These are phyloP conservation scores for Phocoena phocoena DNA, from an alignment of 2,113 vertebrate genomes.

Conservation along the genomic window DNA sequence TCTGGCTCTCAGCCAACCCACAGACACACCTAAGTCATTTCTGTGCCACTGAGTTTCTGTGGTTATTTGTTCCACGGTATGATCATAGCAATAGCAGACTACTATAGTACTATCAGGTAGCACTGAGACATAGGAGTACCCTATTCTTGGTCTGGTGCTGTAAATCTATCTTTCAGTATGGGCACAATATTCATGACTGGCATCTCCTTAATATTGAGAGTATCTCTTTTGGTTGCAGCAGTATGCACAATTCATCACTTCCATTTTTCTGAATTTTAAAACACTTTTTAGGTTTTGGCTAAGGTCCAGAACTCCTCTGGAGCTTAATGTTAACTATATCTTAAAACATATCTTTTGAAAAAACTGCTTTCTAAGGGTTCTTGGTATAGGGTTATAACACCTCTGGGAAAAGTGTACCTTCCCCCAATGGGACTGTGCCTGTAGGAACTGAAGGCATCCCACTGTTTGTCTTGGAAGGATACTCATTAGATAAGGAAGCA, in stretches of 20 bases:
- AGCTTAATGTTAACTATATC: neutral
- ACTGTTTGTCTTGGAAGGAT: neutral
- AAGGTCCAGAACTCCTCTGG: neutral
- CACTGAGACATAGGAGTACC: neutral
- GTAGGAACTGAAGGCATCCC: neutral
- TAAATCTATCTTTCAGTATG: neutral
- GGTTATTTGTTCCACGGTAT: neutral
- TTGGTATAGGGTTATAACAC: neutral
- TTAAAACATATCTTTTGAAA: neutral
- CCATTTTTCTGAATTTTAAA: slow-evolving; percentile 36
- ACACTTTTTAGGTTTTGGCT: neutral
- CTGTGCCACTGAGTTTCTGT: neutral
- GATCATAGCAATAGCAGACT: neutral
- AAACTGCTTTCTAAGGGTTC: neutral
- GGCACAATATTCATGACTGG: neutral
- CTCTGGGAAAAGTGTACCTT: neutral
- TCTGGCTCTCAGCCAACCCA: neutral
- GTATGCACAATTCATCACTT: neutral
- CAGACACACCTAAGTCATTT: neutral
- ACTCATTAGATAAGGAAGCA: neutral
- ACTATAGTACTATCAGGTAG: neutral
- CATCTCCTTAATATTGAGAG: neutral
- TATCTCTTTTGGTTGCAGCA: neutral
- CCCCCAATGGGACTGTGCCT: neutral
- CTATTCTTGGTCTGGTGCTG: neutral